Evolutionary conservation across 2,113 vertebrate species (phyloP), one percentile per base, ranked within the genome.

Genomic region (Gopherus flavomarginatus): DNA sequence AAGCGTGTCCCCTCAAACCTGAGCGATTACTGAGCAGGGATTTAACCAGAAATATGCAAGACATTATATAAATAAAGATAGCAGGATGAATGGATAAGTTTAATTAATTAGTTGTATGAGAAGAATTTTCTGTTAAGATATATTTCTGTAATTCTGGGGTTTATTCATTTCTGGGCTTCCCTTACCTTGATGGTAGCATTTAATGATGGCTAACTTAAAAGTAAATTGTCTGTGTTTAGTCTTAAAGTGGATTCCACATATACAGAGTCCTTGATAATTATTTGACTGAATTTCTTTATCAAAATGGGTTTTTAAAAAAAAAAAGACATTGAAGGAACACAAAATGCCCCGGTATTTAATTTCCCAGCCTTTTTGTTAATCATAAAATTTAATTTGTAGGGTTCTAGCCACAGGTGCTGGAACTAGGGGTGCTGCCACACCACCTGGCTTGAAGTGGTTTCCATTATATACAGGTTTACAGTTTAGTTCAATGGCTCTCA

Each of bases 61-160:
- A 93, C 54, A 22, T 59, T 54, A 82, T 90, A 56, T 81, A 94
- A 91, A 35, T 42, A 0, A 52, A 0, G 0, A 92, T 31, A 90
- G 65, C 84, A 92, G 84, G 42, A 95, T 95, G 86, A 89, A 75
- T 85, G 93, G 94, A 89, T 96, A 88, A 91, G 86, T 91, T 86
- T 94, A 97, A 91, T 80, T 90, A 94, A 96, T 96, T 96, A 94
- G 87, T 94, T 91, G 93, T 91, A 94, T 27, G 90, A 88, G 90
- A 96, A 91, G 93, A 97, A 94, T 95, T 97, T 96, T 97, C 95
- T 94, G 91, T 94, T 91, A 81, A 97, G 89, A 92, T 92, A 86
- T 87, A 96, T 92, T 95, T 83, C 86, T 90, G 0, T 69, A 93
- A 75, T 94, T 96, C 65, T 87, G 86, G 42, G 85, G 84, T 85